These are phyloP conservation scores for Castor canadensis DNA, from an alignment of 2,113 vertebrate species.

Conservation along the genomic window DNA sequence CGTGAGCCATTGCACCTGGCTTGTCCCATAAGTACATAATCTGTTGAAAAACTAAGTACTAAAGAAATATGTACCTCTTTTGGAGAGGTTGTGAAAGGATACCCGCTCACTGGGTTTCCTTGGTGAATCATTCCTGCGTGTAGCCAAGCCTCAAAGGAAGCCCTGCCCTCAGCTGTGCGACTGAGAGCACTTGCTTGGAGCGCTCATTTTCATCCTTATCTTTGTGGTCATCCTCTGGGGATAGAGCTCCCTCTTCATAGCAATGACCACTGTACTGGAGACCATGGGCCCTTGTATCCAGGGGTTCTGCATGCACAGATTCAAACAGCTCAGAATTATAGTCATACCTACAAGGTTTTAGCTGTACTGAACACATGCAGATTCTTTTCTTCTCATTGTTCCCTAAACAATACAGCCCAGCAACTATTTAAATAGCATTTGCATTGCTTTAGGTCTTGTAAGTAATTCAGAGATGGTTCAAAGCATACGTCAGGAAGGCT, in stretches of 20 bases:
- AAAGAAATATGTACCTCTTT: not conserved
- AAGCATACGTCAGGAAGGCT: not conserved
- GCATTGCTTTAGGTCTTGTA: not conserved
- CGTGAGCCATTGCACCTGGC: too few relatives aligned
- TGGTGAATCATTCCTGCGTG: not conserved
- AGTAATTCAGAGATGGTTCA: not conserved
- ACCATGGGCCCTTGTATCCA: not conserved
- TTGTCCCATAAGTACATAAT: too few relatives aligned
- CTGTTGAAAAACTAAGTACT: not conserved
- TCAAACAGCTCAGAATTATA: not conserved
- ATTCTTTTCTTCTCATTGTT: not conserved
- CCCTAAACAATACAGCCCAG: not conserved
- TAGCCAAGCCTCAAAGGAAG: slow-evolving; percentile 11
- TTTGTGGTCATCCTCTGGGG: not conserved
- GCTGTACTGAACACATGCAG: not conserved
- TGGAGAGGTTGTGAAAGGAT: slow-evolving; percentile 5
- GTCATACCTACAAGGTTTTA: not conserved
- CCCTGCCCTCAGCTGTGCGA: not conserved
- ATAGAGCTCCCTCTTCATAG: slow-evolving; percentile 46
- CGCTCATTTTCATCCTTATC: not conserved
- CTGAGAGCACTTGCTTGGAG: slow-evolving; percentile 43
- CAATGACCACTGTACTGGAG: not conserved
- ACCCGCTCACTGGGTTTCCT: slow-evolving; percentile 4
- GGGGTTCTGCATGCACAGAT: not conserved
- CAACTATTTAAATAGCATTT: not conserved